Evolutionary conservation across 1,140 invertebrate species (phyloP).

Genomic region (Drosophila sp.): DNA sequence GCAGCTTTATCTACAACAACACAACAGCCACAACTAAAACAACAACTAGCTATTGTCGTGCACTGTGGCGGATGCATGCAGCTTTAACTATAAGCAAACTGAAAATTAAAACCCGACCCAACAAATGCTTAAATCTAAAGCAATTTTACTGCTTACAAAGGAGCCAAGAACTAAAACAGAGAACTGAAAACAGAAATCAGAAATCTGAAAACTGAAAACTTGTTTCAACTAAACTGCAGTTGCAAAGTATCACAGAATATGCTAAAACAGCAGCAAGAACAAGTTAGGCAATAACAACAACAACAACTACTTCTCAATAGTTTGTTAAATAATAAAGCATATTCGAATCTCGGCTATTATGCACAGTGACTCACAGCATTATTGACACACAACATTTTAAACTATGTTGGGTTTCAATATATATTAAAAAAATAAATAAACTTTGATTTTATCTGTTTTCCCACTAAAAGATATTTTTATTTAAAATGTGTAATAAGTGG

Average conservation of each 20-base stretch:
- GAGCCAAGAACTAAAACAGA: constrained; percentile 13
- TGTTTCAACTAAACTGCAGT: constrained; percentile 74
- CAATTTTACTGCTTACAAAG: constrained; percentile 53
- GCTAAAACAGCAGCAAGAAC: constrained; percentile 49
- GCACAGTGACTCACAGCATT: no score
- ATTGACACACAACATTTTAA: no score
- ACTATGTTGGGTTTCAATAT: no score
- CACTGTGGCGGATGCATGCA: constrained; percentile 63
- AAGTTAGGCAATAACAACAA: constrained; percentile 54
- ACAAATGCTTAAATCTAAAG: constrained; percentile 30
- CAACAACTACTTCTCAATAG: constrained; percentile 55
- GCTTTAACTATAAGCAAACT: constrained; percentile 47
- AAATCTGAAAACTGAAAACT: constrained; percentile 37
- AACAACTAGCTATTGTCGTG: constrained; percentile 53
- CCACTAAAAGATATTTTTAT: no score
- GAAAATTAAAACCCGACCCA: constrained; percentile 40
- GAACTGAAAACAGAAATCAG: background rate
- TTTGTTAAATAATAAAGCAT: constrained; percentile 68
- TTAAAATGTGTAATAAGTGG: no score
- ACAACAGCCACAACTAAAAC: constrained; percentile 34
- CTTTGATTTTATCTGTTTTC: no score
- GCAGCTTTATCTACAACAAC: constrained; percentile 63
- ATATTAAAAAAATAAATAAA: no score
- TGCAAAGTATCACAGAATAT: constrained; percentile 65
- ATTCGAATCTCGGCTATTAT: constrained; percentile 43